Percentiles rank a stretch among this genome's conserved stretches.
These are phyloP conservation scores for Drosophila merina DNA, from an alignment of 2,888 invertebrate genomes.

Conservation along the genomic window DNA sequence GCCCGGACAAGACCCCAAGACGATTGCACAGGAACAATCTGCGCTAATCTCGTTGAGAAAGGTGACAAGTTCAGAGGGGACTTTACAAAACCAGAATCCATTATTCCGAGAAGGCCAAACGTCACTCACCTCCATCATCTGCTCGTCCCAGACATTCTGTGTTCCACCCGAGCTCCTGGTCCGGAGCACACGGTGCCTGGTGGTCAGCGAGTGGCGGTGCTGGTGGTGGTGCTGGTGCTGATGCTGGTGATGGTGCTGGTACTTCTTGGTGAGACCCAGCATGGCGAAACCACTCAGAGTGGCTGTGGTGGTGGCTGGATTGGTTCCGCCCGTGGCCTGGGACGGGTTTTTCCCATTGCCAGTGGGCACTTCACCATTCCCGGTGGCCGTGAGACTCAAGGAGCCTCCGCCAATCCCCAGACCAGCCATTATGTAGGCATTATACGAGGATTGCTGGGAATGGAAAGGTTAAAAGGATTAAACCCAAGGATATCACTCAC, in stretches of 20 bases:
- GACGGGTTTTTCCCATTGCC: slow-evolving; percentile 22
- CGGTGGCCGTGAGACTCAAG: slow-evolving; percentile 49
- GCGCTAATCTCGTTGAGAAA: slow-evolving; percentile 30
- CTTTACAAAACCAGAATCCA: not conserved
- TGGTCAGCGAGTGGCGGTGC: slow-evolving; percentile 82
- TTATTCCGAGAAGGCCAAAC: too few species aligned
- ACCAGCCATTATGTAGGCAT: slow-evolving; percentile 79
- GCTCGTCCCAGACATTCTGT: slow-evolving; percentile 83
- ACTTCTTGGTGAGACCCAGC: slow-evolving; percentile 64
- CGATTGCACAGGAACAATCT: too few species aligned
- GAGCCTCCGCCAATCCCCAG: slow-evolving; percentile 79
- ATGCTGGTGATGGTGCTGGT: slow-evolving; percentile 73
- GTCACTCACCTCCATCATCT: slow-evolving; percentile 82
- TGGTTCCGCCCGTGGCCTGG: slow-evolving; percentile 7
- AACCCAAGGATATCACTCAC: slow-evolving; percentile 55
- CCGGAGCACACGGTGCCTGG: slow-evolving; percentile 82
- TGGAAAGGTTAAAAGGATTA: not conserved
- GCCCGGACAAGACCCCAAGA: not conserved
- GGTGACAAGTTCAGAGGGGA: slow-evolving; percentile 19
- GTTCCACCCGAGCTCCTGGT: slow-evolving; percentile 83
- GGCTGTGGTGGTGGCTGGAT: slow-evolving; percentile 25
- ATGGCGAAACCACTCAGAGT: slow-evolving; percentile 64
- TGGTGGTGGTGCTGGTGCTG: slow-evolving; percentile 66
- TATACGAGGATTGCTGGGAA: slow-evolving; percentile 76
- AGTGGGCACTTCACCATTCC: slow-evolving; percentile 38